Conservation (phyloP, 30 jellyfish, hydroid and myxozoan genomes). For the Aurelia sp. region DNA sequence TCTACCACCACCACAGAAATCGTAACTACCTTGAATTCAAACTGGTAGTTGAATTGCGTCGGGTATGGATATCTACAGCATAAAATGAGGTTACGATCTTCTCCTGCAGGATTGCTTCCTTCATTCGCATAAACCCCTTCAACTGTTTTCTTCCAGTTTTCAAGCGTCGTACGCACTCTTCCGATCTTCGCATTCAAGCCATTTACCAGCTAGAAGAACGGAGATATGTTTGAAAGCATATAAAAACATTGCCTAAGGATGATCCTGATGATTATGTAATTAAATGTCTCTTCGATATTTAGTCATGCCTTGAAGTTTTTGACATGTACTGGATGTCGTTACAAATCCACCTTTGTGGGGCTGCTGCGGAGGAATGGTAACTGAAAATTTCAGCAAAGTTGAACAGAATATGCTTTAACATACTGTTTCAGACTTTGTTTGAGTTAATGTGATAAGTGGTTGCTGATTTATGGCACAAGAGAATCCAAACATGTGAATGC, state of each 20-base stretch:
- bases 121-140: conserved; percentile 22
- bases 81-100: conserved; percentile 7
- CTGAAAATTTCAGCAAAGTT: too few species aligned
- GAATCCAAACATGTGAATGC: too few species aligned
- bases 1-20: not conserved
- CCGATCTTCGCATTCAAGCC: conserved; percentile 12
- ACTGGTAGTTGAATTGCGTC: conserved; percentile 22
- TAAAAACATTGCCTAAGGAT: not conserved
- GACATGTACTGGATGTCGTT: not conserved
- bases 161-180: conserved; percentile 13
- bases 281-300: too few species aligned
- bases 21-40: conserved; percentile 8
- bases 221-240: not conserved
- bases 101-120: conserved; percentile 18
- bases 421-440: too few species aligned
- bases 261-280: too few species aligned
- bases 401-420: too few species aligned
- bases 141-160: conserved; percentile 28
- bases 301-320: too few species aligned
- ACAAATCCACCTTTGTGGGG: too few species aligned
- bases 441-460: too few species aligned
- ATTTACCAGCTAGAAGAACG: conserved; percentile 17
- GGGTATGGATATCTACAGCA: conserved; percentile 23
- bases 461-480: too few species aligned
- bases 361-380: too few species aligned